phyloP scores from a whole-genome alignment of 1,140 invertebrate genomes.

The Neelides sp. region DNA sequence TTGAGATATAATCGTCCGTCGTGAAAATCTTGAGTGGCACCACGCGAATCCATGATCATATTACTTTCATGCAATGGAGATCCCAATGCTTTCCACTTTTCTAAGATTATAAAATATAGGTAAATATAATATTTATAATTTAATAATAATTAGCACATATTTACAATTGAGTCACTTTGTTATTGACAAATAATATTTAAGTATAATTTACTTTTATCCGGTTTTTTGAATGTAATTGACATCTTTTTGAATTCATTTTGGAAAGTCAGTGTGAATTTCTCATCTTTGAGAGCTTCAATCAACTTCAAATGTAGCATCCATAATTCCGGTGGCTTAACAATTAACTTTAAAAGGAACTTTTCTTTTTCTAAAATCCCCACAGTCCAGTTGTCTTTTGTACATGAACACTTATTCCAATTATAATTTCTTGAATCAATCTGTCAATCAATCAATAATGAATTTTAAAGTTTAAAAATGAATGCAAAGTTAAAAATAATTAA shows the following conservation, averaged over 20 bases:
- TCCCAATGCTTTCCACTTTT: not conserved
- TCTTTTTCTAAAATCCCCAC: conserved; percentile 4
- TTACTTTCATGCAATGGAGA: conserved; percentile 4
- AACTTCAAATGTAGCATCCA: conserved; percentile 8
- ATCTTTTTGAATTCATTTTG: conserved; percentile 3
- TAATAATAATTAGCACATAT: too few species aligned
- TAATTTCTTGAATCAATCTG: not conserved
- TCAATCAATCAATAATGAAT: too few species aligned
- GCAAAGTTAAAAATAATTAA: too few species aligned
- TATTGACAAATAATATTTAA: too few species aligned
- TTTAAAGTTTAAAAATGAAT: too few species aligned
- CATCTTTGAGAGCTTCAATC: not conserved
- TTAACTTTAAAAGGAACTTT: conserved; percentile 1
- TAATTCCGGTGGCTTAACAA: conserved; percentile 7
- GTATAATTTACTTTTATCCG: too few species aligned
- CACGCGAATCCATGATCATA: not conserved
- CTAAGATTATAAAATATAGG: too few species aligned
- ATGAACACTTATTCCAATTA: not conserved
- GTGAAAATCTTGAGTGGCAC: not conserved
- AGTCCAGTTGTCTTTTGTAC: conserved; percentile 1
- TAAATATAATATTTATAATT: not conserved
- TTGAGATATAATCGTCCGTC: not conserved
- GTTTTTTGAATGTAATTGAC: conserved; percentile 6
- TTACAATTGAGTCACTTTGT: too few species aligned
- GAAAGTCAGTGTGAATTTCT: not conserved